Conservation (phyloP, 2,797 vertebrate genomes). For the Falco berigora region DNA sequence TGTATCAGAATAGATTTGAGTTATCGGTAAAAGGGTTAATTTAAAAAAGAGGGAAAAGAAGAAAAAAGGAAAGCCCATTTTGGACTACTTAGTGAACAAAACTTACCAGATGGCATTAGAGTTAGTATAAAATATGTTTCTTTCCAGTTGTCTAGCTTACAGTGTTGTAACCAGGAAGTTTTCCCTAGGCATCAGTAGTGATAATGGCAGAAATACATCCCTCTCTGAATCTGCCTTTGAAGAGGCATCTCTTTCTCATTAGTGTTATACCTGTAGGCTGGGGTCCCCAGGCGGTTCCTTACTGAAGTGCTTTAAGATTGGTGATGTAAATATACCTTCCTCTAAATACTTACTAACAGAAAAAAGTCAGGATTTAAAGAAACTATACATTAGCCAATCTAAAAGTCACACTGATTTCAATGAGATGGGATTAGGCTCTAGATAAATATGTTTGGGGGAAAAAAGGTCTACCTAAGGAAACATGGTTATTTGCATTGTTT, state of each 20-base stretch:
- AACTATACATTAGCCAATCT: not conserved
- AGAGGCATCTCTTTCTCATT: not conserved
- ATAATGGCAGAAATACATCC: not conserved
- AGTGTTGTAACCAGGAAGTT: not conserved
- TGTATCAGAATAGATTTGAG: not conserved
- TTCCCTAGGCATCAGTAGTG: not conserved
- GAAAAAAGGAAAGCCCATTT: too few relatives aligned
- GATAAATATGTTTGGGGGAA: rapidly evolving
- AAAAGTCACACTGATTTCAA: not conserved
- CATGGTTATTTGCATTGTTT: not conserved
- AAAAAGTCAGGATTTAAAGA: not conserved
- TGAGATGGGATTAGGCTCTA: not conserved
- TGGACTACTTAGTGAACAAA: not conserved
- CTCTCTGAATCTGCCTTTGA: not conserved
- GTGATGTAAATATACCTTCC: not conserved
- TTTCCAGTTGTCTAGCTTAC: not conserved
- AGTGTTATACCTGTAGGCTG: not conserved
- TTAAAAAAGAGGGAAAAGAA: not conserved
- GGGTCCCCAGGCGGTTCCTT: rapidly evolving
- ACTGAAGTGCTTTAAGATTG: not conserved
- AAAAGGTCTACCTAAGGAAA: not conserved
- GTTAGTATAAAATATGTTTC: not conserved
- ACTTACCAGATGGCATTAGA: not conserved
- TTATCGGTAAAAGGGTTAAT: not conserved
- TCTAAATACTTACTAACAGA: not conserved